Percentiles rank a stretch among this genome's conserved stretches.
phyloP scores from a whole-genome alignment of 2,888 invertebrate species.

The Tiliacea aurago region DNA sequence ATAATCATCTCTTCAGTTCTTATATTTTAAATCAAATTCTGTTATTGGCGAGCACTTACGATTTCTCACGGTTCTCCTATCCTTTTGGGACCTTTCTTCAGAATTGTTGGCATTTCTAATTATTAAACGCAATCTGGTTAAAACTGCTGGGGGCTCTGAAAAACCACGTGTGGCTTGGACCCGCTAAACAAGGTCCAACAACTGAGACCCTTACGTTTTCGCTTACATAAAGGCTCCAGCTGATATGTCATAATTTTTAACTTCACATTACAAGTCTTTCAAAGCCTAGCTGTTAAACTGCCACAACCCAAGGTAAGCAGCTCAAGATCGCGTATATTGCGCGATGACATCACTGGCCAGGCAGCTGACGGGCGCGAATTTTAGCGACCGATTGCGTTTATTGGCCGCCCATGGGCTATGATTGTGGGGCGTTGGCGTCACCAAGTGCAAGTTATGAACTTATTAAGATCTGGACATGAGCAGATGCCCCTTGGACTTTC shows the following conservation, averaged over 20 bases:
- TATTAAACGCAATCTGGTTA: too few species aligned
- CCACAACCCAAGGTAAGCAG: conserved; percentile 61
- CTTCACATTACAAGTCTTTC: conserved; percentile 20
- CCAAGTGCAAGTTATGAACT: conserved; percentile 25
- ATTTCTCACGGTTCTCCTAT: not conserved
- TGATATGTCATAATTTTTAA: conserved; percentile 20
- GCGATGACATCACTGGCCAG: conserved; percentile 75
- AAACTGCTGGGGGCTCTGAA: too few species aligned
- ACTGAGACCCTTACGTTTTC: not conserved
- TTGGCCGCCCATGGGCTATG: conserved; percentile 57
- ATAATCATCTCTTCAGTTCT: not conserved
- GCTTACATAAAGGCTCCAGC: not conserved
- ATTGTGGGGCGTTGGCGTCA: conserved; percentile 44
- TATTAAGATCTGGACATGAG: conserved; percentile 26
- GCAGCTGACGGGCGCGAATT: conserved; percentile 71
- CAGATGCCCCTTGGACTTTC: conserved; percentile 16
- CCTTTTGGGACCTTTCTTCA: not conserved
- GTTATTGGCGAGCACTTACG: not conserved
- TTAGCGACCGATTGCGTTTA: conserved; percentile 67
- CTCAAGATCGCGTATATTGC: conserved; percentile 50
- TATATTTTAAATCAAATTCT: not conserved
- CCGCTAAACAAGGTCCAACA: not conserved
- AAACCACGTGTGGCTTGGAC: not conserved
- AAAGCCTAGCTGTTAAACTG: conserved; percentile 34
- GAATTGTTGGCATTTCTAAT: not conserved